Conservation (phyloP, 2,113 vertebrate species). For the Pleuronectes platessa region DNA sequence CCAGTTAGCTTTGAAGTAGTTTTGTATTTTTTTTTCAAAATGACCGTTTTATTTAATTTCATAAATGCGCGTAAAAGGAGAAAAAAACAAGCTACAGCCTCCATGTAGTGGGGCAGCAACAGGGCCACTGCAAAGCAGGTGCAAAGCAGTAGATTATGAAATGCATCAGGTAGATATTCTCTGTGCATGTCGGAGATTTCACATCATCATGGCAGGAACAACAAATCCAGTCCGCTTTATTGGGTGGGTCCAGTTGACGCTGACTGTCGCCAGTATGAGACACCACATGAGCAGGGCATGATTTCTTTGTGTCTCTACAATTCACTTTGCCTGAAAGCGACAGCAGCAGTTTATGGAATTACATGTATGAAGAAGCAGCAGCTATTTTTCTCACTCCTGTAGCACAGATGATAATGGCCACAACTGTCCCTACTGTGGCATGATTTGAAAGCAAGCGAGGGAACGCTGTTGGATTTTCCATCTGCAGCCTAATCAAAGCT, state of each 20-base stretch:
- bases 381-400: not conserved
- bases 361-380: constrained; percentile 8
- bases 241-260: constrained; percentile 28
- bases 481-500: constrained; percentile 62
- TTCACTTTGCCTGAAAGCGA: constrained; percentile 4
- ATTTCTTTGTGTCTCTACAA: constrained; percentile 31
- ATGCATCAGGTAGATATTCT: too few species aligned
- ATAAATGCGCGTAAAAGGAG: too few species aligned
- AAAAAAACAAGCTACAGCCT: too few species aligned
- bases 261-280: constrained; percentile 17
- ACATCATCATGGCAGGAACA: too few species aligned
- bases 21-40: too few species aligned
- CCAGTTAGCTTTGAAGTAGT: too few species aligned
- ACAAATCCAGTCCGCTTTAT: constrained; percentile 1
- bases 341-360: constrained; percentile 27
- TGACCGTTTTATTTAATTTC: too few species aligned
- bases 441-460: constrained; percentile 43
- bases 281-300: constrained; percentile 12
- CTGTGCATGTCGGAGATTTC: too few species aligned
- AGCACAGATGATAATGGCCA: not conserved
- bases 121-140: too few species aligned
- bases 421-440: constrained; percentile 37
- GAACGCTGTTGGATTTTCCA: constrained; percentile 47
- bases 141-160: too few species aligned
- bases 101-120: too few species aligned